Conservation (phyloP, 2,113 vertebrate genomes). For the Nasalis larvatus region DNA sequence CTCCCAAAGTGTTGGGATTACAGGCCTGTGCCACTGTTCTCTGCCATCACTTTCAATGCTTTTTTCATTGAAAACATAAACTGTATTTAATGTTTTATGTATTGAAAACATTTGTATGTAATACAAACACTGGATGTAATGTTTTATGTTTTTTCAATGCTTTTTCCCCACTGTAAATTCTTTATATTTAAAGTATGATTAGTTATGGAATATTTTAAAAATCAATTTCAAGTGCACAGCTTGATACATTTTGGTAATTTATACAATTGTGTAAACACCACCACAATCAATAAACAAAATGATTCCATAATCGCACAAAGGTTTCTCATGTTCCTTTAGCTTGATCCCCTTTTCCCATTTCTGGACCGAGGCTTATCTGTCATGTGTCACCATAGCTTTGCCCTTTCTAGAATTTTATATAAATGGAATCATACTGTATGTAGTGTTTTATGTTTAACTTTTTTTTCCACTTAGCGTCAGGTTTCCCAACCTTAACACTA, state of each 20-base stretch:
- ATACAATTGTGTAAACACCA: not conserved
- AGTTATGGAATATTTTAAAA: not conserved
- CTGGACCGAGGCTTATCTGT: not conserved
- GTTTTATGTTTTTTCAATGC: not conserved
- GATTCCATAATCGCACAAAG: not conserved
- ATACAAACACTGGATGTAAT: too few species aligned
- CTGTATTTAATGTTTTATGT: too few species aligned
- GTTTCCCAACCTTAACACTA: not conserved
- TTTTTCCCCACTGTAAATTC: not conserved
- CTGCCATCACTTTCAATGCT: not conserved
- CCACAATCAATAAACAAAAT: not conserved
- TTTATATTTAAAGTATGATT: not conserved
- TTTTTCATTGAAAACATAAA: not conserved
- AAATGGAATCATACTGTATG: not conserved
- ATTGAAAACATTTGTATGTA: too few species aligned
- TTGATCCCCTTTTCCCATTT: not conserved
- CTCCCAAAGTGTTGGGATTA: too few species aligned
- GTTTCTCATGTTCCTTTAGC: not conserved
- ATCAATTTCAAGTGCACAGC: not conserved
- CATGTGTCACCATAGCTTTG: conserved; percentile 4
- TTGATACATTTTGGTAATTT: conserved; percentile 16
- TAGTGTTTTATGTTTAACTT: not conserved
- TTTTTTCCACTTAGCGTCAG: not conserved
- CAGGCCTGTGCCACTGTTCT: too few species aligned
- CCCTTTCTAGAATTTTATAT: not conserved